A percentile compares a stretch with the other conserved stretches of the same genome.
These are phyloP conservation scores for Canis aureus DNA, from an alignment of 2,113 vertebrate genomes.

Conservation along the genomic window DNA sequence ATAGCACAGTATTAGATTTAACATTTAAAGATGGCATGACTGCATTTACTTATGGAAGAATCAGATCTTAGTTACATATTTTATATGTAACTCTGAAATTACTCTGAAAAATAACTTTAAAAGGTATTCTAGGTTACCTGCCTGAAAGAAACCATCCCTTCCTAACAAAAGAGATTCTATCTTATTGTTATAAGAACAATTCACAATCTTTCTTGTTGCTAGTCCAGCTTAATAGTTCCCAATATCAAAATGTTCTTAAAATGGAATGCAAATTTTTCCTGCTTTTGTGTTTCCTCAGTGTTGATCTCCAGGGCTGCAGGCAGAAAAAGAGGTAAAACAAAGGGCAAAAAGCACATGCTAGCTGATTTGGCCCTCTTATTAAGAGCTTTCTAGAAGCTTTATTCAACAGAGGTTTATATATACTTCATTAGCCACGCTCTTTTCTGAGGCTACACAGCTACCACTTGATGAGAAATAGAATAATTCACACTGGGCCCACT, in stretches of 20 bases:
- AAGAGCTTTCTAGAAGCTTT: background rate
- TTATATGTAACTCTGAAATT: background rate
- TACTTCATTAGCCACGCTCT: background rate
- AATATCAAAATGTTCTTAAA: background rate
- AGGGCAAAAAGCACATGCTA: background rate
- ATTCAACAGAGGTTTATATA: background rate
- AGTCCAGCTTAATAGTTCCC: background rate
- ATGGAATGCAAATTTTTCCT: background rate
- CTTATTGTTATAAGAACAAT: background rate
- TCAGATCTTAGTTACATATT: background rate
- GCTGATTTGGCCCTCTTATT: background rate
- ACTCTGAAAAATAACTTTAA: background rate
- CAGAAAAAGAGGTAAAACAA: background rate
- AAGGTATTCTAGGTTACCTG: background rate
- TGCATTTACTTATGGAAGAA: background rate
- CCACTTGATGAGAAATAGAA: background rate
- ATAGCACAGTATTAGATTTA: slow-evolving; percentile 25
- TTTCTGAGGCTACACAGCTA: background rate
- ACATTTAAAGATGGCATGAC: background rate
- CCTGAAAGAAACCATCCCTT: background rate
- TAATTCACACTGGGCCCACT: background rate
- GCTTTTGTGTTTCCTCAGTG: background rate
- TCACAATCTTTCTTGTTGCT: background rate
- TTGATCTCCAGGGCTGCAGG: background rate
- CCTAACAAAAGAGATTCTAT: background rate